Evolutionary conservation across 2,113 vertebrate species (phyloP).

Genomic region (Anarrhichthys ocellatus): DNA sequence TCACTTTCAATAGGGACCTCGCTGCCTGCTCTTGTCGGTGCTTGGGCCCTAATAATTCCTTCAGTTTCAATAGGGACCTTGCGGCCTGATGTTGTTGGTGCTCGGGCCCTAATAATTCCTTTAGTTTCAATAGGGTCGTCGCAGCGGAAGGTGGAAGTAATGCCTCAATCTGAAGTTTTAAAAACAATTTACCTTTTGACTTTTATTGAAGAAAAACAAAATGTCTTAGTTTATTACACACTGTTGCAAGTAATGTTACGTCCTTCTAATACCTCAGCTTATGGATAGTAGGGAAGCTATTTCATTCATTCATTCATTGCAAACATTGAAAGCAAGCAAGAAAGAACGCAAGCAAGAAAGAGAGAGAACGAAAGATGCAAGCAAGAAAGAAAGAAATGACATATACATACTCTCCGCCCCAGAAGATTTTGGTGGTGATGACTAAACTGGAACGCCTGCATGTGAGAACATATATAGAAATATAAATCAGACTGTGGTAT

Average conservation of each 20-base stretch:
- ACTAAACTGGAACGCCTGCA: slow-evolving; percentile 94
- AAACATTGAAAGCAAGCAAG: neutral
- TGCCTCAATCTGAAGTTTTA: no score
- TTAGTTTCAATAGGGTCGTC: no score
- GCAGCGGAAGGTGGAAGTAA: no score
- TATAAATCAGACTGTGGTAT: neutral
- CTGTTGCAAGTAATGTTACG: neutral
- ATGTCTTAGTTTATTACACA: neutral
- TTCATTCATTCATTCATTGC: neutral
- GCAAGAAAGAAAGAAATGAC: neutral
- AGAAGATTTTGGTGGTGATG: slow-evolving; percentile 98
- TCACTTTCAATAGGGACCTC: no score
- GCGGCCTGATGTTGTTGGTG: no score
- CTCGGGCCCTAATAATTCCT: no score
- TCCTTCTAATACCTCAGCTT: no score
- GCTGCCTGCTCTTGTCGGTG: no score
- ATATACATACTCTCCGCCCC: slow-evolving; percentile 95
- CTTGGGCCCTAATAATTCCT: no score
- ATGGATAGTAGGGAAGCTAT: neutral
- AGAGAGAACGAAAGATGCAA: no score
- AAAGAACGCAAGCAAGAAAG: no score
- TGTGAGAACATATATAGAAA: slow-evolving; percentile 42
- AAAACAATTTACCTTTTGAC: neutral
- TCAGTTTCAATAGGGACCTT: no score
- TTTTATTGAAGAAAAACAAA: neutral